These are phyloP conservation scores for Tychaedon coryphoeus DNA, from an alignment of 2,113 vertebrate genomes.

Conservation along the genomic window DNA sequence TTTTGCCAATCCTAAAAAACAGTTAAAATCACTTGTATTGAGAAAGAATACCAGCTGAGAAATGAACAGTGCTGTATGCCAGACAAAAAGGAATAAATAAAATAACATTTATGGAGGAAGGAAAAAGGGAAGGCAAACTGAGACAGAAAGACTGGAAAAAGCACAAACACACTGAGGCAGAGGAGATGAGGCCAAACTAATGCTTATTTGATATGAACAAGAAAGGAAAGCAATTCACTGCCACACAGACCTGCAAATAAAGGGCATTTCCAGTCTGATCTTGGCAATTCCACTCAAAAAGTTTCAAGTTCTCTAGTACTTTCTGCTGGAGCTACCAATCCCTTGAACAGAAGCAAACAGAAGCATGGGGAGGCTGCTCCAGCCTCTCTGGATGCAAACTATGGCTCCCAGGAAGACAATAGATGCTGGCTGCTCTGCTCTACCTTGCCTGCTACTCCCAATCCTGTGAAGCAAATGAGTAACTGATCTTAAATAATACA, in stretches of 20 bases:
- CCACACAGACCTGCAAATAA: neutral
- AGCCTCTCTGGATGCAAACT: neutral
- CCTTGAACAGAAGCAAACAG: neutral
- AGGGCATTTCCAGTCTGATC: neutral
- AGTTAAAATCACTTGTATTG: neutral
- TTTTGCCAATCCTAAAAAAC: neutral
- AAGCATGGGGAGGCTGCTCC: neutral
- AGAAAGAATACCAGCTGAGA: neutral
- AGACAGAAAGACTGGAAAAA: neutral
- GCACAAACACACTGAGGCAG: neutral
- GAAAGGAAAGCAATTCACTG: neutral
- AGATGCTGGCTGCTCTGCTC: neutral
- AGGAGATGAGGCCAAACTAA: neutral
- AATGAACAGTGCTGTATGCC: neutral
- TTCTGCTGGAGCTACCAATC: neutral
- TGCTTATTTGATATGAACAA: accelerated
- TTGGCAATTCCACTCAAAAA: neutral
- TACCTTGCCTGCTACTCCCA: slow-evolving; percentile 1
- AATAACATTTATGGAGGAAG: neutral
- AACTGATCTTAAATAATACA: slow-evolving; percentile 44
- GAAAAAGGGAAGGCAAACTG: neutral
- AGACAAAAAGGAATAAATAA: neutral
- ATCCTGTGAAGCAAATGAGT: slow-evolving; percentile 24
- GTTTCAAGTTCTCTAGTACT: neutral
- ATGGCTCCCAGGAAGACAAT: neutral